A percentile compares a stretch with the other conserved stretches of the same genome.
These are phyloP conservation scores for Drosophila santomea DNA, from an alignment of 1,140 invertebrate species.

Conservation along the genomic window DNA sequence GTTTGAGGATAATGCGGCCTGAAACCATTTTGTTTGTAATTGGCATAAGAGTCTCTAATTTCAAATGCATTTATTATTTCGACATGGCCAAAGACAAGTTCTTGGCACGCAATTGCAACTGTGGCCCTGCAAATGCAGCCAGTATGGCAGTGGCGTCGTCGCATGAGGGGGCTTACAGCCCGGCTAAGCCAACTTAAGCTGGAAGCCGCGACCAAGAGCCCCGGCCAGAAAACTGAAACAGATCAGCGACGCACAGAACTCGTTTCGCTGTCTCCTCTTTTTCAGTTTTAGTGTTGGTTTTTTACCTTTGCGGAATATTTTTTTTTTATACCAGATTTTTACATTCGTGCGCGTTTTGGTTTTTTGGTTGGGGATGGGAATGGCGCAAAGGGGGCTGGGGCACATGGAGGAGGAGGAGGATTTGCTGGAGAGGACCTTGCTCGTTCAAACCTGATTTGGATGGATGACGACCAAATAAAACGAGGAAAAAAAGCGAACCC, in stretches of 20 bases:
- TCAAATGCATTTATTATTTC: conserved; percentile 81
- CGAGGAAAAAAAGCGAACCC: conserved; percentile 27
- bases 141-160: background rate
- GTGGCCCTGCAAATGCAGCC: conserved; percentile 5
- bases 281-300: conserved; percentile 1
- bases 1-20: conserved; percentile 80
- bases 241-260: conserved; percentile 54
- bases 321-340: conserved; percentile 60
- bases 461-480: conserved; percentile 36
- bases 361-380: conserved; percentile 3
- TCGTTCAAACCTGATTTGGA: conserved; percentile 68
- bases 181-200: conserved; percentile 42
- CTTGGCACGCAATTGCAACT: conserved; percentile 46
- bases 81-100: conserved; percentile 69
- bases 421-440: conserved; percentile 68
- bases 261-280: conserved; percentile 45
- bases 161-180: conserved; percentile 4
- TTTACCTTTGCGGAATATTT: conserved; percentile 38
- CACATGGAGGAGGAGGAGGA: background rate
- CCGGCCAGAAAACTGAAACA: conserved; percentile 43
- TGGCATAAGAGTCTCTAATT: conserved; percentile 82
- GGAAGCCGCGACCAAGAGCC: conserved; percentile 63
- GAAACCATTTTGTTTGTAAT: conserved; percentile 83
- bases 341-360: conserved; percentile 59
- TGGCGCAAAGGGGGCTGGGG: background rate